These are phyloP conservation scores for Sitodiplosis mosellana DNA, from an alignment of 1,140 invertebrate species.

Conservation along the genomic window DNA sequence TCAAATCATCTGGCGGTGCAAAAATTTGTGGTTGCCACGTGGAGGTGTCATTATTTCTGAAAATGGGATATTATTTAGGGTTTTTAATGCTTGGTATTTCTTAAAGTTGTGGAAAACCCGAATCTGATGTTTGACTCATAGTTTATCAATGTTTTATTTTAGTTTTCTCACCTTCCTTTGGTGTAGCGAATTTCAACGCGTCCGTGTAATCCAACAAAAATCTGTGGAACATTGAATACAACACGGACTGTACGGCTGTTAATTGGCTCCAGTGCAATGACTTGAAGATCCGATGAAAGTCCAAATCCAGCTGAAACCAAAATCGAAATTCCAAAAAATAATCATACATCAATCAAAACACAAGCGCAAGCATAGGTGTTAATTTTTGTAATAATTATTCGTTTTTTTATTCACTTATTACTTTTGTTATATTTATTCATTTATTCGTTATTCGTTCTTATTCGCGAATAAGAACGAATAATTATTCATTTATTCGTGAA, in stretches of 20 bases:
- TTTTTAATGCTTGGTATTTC: conserved; percentile 1
- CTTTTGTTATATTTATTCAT: too few relatives aligned
- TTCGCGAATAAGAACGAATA: too few relatives aligned
- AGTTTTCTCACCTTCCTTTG: conserved; percentile 39
- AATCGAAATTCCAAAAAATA: background rate
- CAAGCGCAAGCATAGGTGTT: too few relatives aligned
- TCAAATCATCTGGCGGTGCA: conserved; percentile 61
- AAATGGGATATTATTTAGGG: conserved; percentile 7
- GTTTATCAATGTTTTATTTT: too few relatives aligned
- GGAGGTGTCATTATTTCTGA: conserved; percentile 44
- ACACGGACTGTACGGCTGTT: conserved; percentile 60
- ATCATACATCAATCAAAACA: too few relatives aligned
- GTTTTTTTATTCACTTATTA: too few relatives aligned
- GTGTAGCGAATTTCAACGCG: conserved; percentile 68
- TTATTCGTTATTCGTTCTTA: too few relatives aligned
- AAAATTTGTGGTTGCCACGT: conserved; percentile 70
- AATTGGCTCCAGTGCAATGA: conserved; percentile 49
- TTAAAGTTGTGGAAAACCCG: conserved; percentile 4
- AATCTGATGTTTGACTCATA: background rate
- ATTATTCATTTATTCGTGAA: too few relatives aligned
- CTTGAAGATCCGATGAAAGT: conserved; percentile 28
- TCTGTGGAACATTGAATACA: conserved; percentile 57
- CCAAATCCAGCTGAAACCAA: conserved; percentile 2
- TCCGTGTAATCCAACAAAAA: conserved; percentile 69
- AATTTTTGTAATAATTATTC: too few relatives aligned